Base-by-base conservation (phyloP, 2,797 vertebrate species). In the Florisuga fusca region DNA sequence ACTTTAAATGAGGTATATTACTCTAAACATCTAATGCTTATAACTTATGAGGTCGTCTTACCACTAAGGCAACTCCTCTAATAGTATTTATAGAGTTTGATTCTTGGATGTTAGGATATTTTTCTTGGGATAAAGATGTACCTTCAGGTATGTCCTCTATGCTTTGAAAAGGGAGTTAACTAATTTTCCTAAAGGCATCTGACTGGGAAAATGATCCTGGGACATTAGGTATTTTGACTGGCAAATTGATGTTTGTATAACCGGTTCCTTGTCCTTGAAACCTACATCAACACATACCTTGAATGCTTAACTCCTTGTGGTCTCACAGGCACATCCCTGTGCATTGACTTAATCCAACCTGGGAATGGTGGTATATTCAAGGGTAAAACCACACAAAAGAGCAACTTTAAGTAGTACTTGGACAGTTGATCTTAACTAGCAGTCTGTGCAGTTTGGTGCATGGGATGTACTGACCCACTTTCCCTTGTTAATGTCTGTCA, bases 191-290 rank as follows among this genome's bases (percentile, higher is more conserved):
- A 57, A 77, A 25, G 57, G 19, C 8, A n/a, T 53, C 15, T 3
- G 0, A 14, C 3, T 34, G 33, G 13, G 10, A 78, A 62, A 94
- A 90, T 2, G 1, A 16, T 64, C 33, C 20, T 34, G 27, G 50
- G 14, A 36, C 69, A 63, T 73, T 17, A 6, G 27, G 25, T 90
- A 41, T 81, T 93, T 88, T 79, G n/a, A 62, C 58, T 55, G 66
- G 36, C 45, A 94, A 66, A 79, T 0, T 31, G 48, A 64, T 3
- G 14, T 82, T 84, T 84, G 38, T 43, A 26, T 31, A 90, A 84
- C 33, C 33, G 66, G 15, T 87, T 92, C 77, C 51, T 84, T 69
- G 38, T 84, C 77, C 72, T 78, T 81, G 73, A 90, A 90, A 75
- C 27, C 38, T 68, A 26, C 0, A 3, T 76, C 78, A 74, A 75